A percentile compares a stretch with the other conserved stretches of the same genome.
Conservation (phyloP, 2,888 invertebrate genomes). For the Camptogramma bilineatum region DNA sequence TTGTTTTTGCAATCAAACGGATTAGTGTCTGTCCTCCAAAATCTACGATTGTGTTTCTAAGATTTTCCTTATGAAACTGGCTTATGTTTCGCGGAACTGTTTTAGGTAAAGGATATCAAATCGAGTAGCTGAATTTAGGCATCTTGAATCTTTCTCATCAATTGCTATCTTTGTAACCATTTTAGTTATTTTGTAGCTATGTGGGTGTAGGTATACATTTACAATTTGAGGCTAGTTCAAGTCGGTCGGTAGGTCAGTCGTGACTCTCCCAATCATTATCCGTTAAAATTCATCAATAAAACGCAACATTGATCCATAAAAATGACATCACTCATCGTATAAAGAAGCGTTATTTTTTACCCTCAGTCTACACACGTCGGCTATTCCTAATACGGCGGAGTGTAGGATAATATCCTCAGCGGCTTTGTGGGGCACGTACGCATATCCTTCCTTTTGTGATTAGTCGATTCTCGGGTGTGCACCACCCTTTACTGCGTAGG, state of each 20-base stretch:
- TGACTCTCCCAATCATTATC: conserved; percentile 13
- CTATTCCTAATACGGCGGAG: conserved; percentile 67
- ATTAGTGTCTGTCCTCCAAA: neutral
- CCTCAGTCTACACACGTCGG: conserved; percentile 53
- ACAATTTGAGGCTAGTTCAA: neutral
- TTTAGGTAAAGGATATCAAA: neutral
- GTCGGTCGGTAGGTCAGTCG: neutral
- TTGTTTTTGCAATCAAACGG: conserved; percentile 30
- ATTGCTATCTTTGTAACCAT: too few species aligned
- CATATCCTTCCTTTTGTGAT: conserved; percentile 78
- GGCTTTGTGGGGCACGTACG: conserved; percentile 80
- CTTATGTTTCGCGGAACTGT: neutral
- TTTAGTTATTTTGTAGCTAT: too few species aligned
- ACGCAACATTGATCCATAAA: conserved; percentile 24
- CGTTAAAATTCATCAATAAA: conserved; percentile 32
- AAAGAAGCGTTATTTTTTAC: conserved; percentile 53
- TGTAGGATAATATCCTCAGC: conserved; percentile 71
- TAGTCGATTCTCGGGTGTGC: conserved; percentile 37
- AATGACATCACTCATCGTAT: conserved; percentile 42
- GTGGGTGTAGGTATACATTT: too few species aligned
- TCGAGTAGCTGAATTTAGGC: neutral
- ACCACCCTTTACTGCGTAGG: conserved; percentile 35
- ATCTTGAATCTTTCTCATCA: too few species aligned
- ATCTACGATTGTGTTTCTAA: neutral
- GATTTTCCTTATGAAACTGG: neutral